Conservation (phyloP, 2,888 invertebrate genomes). For the Erannis defoliaria region DNA sequence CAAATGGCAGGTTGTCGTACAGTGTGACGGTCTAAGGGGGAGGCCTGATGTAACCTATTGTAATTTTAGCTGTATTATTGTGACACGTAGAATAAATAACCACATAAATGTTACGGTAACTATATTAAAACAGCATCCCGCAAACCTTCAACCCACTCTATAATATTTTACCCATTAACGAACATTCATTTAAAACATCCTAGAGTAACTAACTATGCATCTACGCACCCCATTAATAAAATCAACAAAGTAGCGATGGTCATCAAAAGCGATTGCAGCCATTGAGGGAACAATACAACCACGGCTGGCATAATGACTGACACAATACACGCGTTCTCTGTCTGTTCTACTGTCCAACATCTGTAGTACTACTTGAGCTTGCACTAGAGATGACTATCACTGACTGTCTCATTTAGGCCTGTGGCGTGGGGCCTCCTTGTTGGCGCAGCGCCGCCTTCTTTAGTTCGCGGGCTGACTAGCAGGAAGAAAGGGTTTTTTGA, state of each 20-base stretch:
- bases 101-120: too few relatives aligned
- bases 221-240: constrained; percentile 67
- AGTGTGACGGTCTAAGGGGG: too few relatives aligned
- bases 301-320: constrained; percentile 55
- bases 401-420: too few relatives aligned
- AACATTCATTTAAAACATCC: neutral
- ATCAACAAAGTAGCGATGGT: constrained; percentile 70
- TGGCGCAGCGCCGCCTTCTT: too few relatives aligned
- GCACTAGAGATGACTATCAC: too few relatives aligned
- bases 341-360: constrained; percentile 13
- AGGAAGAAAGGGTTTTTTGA: too few relatives aligned
- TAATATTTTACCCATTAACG: neutral
- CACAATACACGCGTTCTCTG: constrained; percentile 51
- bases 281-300: constrained; percentile 68
- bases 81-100: too few relatives aligned
- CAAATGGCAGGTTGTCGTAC: too few relatives aligned
- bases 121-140: neutral
- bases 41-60: too few relatives aligned
- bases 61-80: too few relatives aligned
- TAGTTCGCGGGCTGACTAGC: too few relatives aligned
- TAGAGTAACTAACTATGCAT: constrained; percentile 32
- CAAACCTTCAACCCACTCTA: neutral
- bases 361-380: neutral
- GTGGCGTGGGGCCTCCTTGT: neutral
- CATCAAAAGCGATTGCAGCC: constrained; percentile 70